Conservation (phyloP, 2,797 vertebrate species). For the Coluber constrictor region DNA sequence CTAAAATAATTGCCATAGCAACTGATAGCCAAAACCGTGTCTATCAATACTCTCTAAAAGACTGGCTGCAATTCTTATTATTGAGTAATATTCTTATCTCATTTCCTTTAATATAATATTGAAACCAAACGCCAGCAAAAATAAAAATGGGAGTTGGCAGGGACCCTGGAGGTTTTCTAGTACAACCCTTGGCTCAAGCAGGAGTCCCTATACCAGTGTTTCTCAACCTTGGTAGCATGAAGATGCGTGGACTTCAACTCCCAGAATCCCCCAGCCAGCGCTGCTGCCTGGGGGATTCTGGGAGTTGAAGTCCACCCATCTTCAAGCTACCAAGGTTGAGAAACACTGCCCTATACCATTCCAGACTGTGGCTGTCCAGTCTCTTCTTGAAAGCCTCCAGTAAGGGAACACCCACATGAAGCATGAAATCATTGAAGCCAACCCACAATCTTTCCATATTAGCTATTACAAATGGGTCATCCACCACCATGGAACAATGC, state of each 20-base stretch:
- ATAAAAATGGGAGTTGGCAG: not conserved
- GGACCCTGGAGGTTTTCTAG: not conserved
- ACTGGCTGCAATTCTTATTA: not conserved
- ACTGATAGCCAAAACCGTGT: not conserved
- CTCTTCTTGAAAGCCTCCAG: not conserved
- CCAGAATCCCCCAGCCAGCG: no score
- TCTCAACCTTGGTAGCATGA: no score
- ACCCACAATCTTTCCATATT: not conserved
- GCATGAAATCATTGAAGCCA: not conserved
- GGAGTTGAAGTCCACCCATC: no score
- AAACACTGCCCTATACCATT: not conserved
- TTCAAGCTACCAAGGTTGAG: no score
- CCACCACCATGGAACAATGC: not conserved
- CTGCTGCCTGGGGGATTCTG: no score
- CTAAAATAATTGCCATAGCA: not conserved
- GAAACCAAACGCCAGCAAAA: not conserved
- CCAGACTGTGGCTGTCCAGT: not conserved
- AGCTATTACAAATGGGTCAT: not conserved
- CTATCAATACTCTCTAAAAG: not conserved
- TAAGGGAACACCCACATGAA: not conserved
- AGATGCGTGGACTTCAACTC: no score
- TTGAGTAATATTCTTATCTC: not conserved
- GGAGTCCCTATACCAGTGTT: not conserved
- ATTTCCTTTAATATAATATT: not conserved
- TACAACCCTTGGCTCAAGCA: not conserved